Evolutionary conservation across 2,888 invertebrate genomes (phyloP), one percentile per base, ranked within the genome.

Genomic region (Agonopterix arenella): DNA sequence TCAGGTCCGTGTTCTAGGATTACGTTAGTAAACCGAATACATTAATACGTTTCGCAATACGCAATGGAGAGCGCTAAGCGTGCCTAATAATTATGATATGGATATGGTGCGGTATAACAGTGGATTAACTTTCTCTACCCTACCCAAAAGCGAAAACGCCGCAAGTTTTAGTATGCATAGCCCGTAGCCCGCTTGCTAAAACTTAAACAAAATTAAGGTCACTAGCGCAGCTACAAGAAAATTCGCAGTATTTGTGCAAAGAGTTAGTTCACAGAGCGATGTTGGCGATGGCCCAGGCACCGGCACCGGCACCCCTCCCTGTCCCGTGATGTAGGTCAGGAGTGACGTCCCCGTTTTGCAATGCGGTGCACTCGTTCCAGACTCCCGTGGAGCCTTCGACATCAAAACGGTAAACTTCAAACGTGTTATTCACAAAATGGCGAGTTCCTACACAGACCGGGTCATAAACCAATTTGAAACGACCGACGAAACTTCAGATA

Each of bases 301-400:
- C 66, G 28, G 69, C 72, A 66, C 66, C 66, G 28, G 28, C 28
- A 28, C 28, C 28, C 28, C 28, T 28, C 28, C 28, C 28, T 28
- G 28, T 28, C 28, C 63, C 66, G 70, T 71, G 72, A 85, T 82
- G 69, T 85, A 84, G 86, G 85, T 86, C 86, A 85, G 80, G 76
- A 73, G 73, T 77, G 69, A 75, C 68, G 78, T 71, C 70, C 73
- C 71, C 67, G 59, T 73, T 79, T 73, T 63, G 66, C 67, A 57
- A 63, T 66, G 68, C 68, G 66, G 63, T 60, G 67, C 61, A 62
- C 52, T 53, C 56, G 57, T 53, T 59, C 54, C 53, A n/a, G 2
- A n/a, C 11, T 8, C 43, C 8, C 43, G 11, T 13, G 52, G 53
- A 50, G 55, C 56, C 52, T 53, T 58, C 48, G 52, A 49, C 42